phyloP scores from a whole-genome alignment of 2,797 vertebrate species.

The Anguilla anguilla region DNA sequence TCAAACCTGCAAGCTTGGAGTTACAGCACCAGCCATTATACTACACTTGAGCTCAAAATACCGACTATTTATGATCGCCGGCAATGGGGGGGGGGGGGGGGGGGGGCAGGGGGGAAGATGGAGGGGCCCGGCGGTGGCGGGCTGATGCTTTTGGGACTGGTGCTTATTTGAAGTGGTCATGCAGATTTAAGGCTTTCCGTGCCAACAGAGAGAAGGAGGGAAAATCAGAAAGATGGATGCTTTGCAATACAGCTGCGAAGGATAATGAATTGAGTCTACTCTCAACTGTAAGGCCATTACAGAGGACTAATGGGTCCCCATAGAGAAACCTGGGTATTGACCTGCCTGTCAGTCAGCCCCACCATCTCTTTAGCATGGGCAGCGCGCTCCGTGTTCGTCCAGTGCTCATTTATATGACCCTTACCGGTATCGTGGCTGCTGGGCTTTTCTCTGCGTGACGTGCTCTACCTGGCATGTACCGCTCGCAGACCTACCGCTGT shows the following conservation, averaged over 20 bases:
- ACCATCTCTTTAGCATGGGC: constrained; percentile 20
- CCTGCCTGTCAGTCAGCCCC: constrained; percentile 61
- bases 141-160: constrained; percentile 38
- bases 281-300: constrained; percentile 70
- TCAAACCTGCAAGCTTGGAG: neutral
- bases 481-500: neutral
- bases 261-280: constrained; percentile 74
- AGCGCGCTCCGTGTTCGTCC: neutral
- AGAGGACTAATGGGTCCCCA: constrained; percentile 68
- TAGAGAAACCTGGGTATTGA: constrained; percentile 67
- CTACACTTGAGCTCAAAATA: neutral
- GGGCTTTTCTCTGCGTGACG: neutral
- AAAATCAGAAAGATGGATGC: constrained; percentile 65
- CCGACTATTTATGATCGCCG: constrained; percentile 6
- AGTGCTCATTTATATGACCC: neutral
- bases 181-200: constrained; percentile 52
- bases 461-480: neutral
- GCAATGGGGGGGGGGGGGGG: constrained; percentile 43
- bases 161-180: constrained; percentile 50
- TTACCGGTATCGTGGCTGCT: neutral
- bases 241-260: constrained; percentile 59
- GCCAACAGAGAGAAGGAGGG: constrained; percentile 48
- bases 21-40: neutral
- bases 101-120: constrained; percentile 31
- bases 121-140: constrained; percentile 34